Evolutionary conservation across 2,797 vertebrate genomes (phyloP), one percentile per base, ranked within the genome.

Genomic region (Falco peregrinus): DNA sequence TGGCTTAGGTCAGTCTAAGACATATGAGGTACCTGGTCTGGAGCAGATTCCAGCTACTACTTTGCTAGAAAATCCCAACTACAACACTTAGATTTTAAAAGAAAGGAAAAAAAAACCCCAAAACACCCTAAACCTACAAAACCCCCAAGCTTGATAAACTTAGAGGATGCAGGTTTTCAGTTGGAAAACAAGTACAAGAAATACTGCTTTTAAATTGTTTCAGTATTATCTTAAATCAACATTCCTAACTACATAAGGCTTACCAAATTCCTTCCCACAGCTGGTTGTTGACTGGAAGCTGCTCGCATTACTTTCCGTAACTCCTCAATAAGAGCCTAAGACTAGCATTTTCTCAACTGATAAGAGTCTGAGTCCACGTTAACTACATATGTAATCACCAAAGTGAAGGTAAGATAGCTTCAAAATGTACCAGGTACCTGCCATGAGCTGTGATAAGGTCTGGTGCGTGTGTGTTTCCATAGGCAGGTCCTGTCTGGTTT

Each of bases 41-140:
- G 21, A 88, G 37, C 19, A 86, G 35, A 59, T 61, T 26, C 26
- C 54, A 79, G 26, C 18, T 21, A 18, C 5, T 13, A 22, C 19
- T 17, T 71, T 33, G 16, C 16, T 53, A 79, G 61, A 86, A 78
- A 90, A 65, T 15, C 64, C 15, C 47, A 84, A 33, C 16, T 9
- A 28, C 7, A 35, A 5, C 26, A 6, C 7, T 22, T 29, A 29
- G 1, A 33, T 37, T 7, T 33, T 41, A 7, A 3, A 18, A 54
- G 43, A 7, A 21, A 1, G 5, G 5, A 7, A 2, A 4, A 20
- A 20, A 31, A 19, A 5, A 9, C 1, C 6, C 16, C 43, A 4
- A 43, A 16, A 4, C 14, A 41, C 39, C 39, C 39, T 13, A 41
- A 41, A 41, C 39, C 39, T 41, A 39, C 35, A 39, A 6, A 33